phyloP scores from a whole-genome alignment of 2,888 invertebrate species.

The Chrysomela aeneicollis region DNA sequence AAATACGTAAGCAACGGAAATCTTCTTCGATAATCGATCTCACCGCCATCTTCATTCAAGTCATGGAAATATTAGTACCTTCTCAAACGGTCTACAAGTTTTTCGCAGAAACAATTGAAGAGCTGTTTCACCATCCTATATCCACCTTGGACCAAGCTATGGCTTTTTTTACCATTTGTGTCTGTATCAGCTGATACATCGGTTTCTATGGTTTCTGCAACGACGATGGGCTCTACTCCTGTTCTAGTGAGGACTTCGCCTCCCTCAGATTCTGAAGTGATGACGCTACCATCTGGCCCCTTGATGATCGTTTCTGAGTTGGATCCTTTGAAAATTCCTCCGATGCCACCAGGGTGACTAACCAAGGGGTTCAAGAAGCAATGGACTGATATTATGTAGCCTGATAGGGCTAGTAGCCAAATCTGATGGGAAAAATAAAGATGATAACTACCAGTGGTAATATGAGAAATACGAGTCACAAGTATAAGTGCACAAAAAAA shows the following conservation, averaged over 20 bases:
- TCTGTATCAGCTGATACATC: background rate
- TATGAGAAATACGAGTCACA: no score
- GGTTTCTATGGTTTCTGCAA: constrained; percentile 33
- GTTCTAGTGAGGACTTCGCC: constrained; percentile 45
- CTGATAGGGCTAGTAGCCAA: constrained; percentile 37
- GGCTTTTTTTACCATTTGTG: no score
- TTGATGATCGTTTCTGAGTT: constrained; percentile 57
- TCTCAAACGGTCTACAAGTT: no score
- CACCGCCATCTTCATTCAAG: no score
- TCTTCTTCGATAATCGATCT: no score
- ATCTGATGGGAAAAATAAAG: constrained; percentile 30
- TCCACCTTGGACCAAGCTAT: no score
- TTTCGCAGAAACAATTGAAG: no score
- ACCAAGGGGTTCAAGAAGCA: constrained; percentile 43
- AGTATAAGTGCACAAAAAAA: no score
- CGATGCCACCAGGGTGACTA: constrained; percentile 54
- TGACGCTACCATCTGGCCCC: constrained; percentile 59
- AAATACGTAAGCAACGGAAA: no score
- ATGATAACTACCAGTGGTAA: no score
- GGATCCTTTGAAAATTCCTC: constrained; percentile 56
- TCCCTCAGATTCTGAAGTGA: constrained; percentile 49
- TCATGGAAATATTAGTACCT: no score
- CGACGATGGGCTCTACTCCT: constrained; percentile 41
- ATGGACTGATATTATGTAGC: constrained; percentile 30
- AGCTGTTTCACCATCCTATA: no score